Evolutionary conservation across 2,113 vertebrate genomes (phyloP).

Genomic region (Elaphurus davidianus): DNA sequence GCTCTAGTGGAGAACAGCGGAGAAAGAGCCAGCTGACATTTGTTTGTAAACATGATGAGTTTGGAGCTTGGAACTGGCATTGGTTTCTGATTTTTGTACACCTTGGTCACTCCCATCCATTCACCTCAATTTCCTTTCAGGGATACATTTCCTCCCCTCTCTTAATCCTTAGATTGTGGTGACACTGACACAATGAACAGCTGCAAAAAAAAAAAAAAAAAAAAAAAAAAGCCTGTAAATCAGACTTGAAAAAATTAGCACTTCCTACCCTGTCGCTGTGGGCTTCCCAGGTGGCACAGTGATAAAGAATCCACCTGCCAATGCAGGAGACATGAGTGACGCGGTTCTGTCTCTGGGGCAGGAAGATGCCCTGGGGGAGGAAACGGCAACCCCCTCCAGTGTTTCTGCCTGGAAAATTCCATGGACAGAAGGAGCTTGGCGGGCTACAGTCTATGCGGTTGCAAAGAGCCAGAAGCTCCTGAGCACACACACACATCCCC

Average conservation of each 20-base stretch:
- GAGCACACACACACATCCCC: neutral
- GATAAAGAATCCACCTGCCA: neutral
- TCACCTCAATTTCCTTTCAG: neutral
- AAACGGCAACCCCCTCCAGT: neutral
- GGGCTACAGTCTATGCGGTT: too few relatives aligned
- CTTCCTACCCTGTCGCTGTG: neutral
- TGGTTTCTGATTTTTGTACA: neutral
- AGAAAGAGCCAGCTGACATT: neutral
- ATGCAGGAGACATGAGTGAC: neutral
- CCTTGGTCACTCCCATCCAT: neutral
- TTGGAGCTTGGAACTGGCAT: neutral
- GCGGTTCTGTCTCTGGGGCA: rapidly evolving
- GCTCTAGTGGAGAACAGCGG: neutral
- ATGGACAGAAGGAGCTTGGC: too few relatives aligned
- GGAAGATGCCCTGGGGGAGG: neutral
- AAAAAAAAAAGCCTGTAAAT: neutral
- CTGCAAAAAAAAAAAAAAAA: neutral
- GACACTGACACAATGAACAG: neutral
- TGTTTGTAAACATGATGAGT: neutral
- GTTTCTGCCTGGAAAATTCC: too few relatives aligned
- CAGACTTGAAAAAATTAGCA: neutral
- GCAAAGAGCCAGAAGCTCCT: too few relatives aligned
- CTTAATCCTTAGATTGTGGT: neutral
- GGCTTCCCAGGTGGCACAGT: neutral
- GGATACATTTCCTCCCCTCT: neutral